phyloP scores from a whole-genome alignment of 2,888 invertebrate genomes.

The Conus canariensis region DNA sequence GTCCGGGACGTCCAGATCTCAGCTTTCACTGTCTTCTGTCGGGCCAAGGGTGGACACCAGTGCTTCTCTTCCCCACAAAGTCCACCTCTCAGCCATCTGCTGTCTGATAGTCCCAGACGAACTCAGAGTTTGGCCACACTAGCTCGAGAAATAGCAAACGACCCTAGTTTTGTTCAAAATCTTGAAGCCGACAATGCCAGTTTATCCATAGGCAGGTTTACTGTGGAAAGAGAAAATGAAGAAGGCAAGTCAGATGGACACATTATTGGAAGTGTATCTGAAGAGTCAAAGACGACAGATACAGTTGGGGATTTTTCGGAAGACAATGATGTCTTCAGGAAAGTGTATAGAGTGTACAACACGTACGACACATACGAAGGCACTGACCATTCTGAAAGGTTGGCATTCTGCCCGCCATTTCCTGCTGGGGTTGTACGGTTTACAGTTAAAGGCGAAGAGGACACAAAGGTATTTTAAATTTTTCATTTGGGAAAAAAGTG shows the following conservation, averaged over 20 bases:
- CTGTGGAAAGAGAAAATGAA: not conserved
- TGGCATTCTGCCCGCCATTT: not conserved
- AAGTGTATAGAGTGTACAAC: slow-evolving; percentile 11
- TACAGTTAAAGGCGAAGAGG: not conserved
- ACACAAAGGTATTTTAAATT: slow-evolving; percentile 3
- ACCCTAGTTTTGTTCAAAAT: not conserved
- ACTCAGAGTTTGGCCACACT: slow-evolving; percentile 12
- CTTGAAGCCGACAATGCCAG: not conserved
- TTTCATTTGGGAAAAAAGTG: too few relatives aligned
- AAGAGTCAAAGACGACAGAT: not conserved
- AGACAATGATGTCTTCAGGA: not conserved
- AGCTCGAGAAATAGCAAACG: slow-evolving; percentile 27
- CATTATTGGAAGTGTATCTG: not conserved
- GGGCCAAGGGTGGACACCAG: not conserved
- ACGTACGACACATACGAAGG: slow-evolving; percentile 21
- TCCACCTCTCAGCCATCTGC: too few relatives aligned
- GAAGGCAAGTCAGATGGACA: not conserved
- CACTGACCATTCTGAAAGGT: not conserved
- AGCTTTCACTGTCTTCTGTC: not conserved
- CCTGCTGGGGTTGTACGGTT: slow-evolving; percentile 15
- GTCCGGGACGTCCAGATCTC: not conserved
- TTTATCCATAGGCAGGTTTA: not conserved
- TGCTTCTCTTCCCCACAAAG: not conserved
- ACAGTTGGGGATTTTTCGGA: not conserved
- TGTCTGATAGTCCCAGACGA: not conserved